Conservation (phyloP, 2,113 vertebrate species). For the crab-eating macaque (Macaca fascicularis) region DNA sequence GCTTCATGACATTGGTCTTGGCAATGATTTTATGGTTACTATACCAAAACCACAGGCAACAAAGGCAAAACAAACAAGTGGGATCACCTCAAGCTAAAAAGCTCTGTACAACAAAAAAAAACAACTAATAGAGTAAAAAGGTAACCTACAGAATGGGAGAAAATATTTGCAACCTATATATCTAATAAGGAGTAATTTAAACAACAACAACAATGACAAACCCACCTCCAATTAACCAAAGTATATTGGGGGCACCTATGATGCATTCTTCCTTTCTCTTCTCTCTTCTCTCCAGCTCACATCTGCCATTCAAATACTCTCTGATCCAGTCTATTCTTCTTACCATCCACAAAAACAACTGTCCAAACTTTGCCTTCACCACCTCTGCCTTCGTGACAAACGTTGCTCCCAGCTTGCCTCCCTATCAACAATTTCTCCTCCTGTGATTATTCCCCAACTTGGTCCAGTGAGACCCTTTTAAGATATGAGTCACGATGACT, state of each 20-base stretch:
- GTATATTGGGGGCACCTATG: fast-evolving
- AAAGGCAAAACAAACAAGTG: not conserved
- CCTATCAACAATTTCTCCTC: not conserved
- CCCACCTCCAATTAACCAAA: not conserved
- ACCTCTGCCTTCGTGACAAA: not conserved
- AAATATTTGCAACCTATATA: not conserved
- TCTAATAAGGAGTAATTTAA: not conserved
- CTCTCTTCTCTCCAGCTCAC: not conserved
- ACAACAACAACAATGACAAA: not conserved
- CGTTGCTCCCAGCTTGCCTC: not conserved
- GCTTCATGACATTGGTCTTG: not conserved
- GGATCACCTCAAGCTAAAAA: not conserved
- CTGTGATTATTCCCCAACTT: not conserved
- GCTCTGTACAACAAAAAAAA: not conserved
- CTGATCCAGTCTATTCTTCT: not conserved
- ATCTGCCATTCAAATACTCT: not conserved
- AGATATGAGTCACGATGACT: not conserved
- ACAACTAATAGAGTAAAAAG: not conserved
- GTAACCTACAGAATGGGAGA: not conserved
- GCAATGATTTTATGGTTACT: not conserved
- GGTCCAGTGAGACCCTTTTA: not conserved
- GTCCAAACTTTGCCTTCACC: not conserved
- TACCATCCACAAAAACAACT: not conserved
- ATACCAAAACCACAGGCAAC: not conserved
- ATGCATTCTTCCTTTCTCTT: not conserved